Percentiles rank a stretch among this genome's conserved stretches.
phyloP scores from a whole-genome alignment of 2,113 vertebrate genomes.

The Steatornis caripensis region DNA sequence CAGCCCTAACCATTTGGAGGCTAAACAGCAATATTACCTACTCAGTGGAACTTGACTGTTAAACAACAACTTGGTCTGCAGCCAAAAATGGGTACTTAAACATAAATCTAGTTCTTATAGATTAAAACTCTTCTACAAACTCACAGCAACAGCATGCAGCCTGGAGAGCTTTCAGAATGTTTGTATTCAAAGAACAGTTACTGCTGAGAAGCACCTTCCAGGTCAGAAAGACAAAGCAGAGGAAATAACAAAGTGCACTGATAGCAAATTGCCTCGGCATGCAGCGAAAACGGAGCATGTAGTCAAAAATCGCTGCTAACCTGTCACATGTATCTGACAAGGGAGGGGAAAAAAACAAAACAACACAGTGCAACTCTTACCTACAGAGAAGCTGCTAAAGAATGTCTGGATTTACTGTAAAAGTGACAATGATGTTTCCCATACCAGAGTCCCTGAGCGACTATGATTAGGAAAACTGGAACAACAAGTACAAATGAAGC shows the following conservation, averaged over 20 bases:
- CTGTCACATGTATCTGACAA: conserved; percentile 13
- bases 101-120: background rate
- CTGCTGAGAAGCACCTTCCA: conserved; percentile 18
- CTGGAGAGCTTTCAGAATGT: background rate
- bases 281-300: conserved; percentile 12
- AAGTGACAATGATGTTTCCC: background rate
- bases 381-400: background rate
- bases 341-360: background rate
- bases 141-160: background rate
- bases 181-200: conserved; percentile 27
- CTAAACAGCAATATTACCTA: background rate
- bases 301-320: conserved; percentile 29
- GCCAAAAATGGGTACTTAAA: background rate
- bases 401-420: background rate
- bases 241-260: conserved; percentile 19
- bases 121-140: background rate
- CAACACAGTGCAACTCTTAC: background rate
- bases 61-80: background rate
- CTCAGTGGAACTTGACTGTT: background rate
- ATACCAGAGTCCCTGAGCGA: background rate
- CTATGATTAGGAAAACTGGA: background rate
- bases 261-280: conserved; percentile 27
- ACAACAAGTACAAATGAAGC: background rate
- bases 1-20: background rate
- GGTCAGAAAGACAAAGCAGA: conserved; percentile 38